A percentile compares a stretch with the other conserved stretches of the same genome.
Conservation (phyloP, 2,113 vertebrate species). For the Callospermophilus lateralis region DNA sequence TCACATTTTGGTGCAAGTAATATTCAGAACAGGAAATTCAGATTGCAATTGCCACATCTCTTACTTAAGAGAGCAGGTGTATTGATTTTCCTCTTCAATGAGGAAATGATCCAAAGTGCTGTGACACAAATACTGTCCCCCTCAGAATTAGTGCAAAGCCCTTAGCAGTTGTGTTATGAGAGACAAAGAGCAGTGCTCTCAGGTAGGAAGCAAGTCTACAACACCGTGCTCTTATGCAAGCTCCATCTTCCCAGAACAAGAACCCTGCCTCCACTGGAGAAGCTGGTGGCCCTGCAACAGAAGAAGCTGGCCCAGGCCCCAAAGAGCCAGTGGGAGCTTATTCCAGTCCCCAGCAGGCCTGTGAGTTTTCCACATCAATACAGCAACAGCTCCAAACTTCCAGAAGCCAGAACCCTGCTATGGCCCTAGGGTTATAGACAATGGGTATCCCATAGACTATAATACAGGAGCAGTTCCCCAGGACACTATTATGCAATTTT, state of each 20-base stretch:
- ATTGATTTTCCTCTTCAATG: background rate
- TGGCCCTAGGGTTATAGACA: background rate
- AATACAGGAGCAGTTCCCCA: background rate
- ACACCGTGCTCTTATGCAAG: background rate
- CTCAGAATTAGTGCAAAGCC: background rate
- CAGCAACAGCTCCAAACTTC: background rate
- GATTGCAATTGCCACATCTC: background rate
- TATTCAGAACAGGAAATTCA: background rate
- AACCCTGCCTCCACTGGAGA: background rate
- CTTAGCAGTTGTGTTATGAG: background rate
- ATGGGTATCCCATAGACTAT: background rate
- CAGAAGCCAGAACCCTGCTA: background rate
- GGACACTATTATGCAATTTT: background rate
- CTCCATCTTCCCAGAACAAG: background rate
- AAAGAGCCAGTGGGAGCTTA: background rate
- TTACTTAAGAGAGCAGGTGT: slow-evolving; percentile 9
- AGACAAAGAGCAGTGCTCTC: background rate
- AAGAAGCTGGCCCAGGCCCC: background rate
- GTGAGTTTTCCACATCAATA: too few species aligned
- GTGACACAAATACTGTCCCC: background rate
- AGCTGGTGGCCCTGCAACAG: background rate
- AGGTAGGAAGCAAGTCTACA: background rate
- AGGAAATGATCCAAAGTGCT: background rate
- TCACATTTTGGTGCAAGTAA: background rate
- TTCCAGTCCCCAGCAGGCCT: background rate